These are phyloP conservation scores for Cephus spinipes DNA, from an alignment of 2,888 invertebrate genomes.

Conservation along the genomic window DNA sequence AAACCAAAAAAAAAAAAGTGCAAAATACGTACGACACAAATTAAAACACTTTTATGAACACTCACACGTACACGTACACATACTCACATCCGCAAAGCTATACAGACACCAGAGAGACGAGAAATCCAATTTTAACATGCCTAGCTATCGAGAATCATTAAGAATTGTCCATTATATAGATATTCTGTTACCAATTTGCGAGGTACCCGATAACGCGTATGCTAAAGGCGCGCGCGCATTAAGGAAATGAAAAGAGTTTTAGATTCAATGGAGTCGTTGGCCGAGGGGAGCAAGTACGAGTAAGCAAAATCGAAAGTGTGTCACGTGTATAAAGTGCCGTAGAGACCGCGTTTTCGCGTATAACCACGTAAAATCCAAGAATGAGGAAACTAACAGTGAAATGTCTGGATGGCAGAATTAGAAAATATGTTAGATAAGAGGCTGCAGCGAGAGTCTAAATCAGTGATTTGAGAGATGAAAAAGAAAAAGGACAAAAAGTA, in stretches of 20 bases:
- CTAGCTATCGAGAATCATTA: conserved; percentile 50
- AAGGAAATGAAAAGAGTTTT: not conserved
- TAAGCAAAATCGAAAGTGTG: not conserved
- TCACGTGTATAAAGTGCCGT: not conserved
- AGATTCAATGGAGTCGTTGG: not conserved
- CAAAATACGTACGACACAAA: not conserved
- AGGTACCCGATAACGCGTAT: not conserved
- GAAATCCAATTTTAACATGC: conserved; percentile 58
- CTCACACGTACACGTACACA: not conserved
- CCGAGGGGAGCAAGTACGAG: not conserved
- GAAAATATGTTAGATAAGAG: not conserved
- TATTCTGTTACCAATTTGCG: not conserved
- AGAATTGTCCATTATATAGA: conserved; percentile 45
- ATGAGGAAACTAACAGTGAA: not conserved
- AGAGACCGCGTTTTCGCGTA: not conserved
- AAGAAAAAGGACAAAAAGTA: conserved; percentile 24
- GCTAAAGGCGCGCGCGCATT: not conserved
- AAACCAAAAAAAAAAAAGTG: not conserved
- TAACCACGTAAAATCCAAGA: not conserved
- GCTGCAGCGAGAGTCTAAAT: conserved; percentile 53
- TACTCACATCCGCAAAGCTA: not conserved
- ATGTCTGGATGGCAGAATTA: not conserved
- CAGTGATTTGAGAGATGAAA: conserved; percentile 34
- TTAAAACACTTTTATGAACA: not conserved
- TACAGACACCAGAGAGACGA: not conserved